These are phyloP conservation scores for Lepetodrilus schrolli DNA, from an alignment of 2,888 invertebrate species.

Conservation along the genomic window DNA sequence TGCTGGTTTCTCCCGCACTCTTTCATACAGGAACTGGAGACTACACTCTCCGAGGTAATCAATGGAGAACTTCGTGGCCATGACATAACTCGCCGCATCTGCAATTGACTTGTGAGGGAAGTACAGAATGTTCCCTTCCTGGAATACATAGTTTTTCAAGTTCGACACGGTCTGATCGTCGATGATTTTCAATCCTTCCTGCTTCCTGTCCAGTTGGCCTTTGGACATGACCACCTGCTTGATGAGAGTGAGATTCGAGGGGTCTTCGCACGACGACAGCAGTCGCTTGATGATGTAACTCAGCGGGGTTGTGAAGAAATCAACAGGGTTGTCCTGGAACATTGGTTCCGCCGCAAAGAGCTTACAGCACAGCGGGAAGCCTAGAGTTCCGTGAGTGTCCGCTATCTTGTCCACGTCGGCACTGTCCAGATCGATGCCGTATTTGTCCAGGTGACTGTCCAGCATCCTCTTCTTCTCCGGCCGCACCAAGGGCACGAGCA, in stretches of 20 bases:
- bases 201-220: background rate
- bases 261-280: conserved; percentile 10
- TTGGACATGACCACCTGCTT: conserved; percentile 22
- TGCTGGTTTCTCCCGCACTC: background rate
- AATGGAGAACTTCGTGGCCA: conserved; percentile 22
- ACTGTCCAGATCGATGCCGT: background rate
- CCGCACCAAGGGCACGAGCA: conserved; percentile 1
- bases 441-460: conserved; percentile 18
- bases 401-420: background rate
- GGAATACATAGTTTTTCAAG: conserved; percentile 14
- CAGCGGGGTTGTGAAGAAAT: background rate
- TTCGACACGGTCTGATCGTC: background rate
- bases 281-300: background rate
- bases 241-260: conserved; percentile 3
- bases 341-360: conserved; percentile 11
- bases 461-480: conserved; percentile 7
- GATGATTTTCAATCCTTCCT: background rate
- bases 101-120: conserved; percentile 11
- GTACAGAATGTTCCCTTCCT: conserved; percentile 5
- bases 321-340: conserved; percentile 9
- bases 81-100: conserved; percentile 15
- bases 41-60: conserved; percentile 7
- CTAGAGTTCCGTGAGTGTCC: conserved; percentile 1
- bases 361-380: conserved; percentile 6
- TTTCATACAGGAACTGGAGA: conserved; percentile 6